Evolutionary conservation across 2,888 invertebrate species (phyloP).

Genomic region (Ctenicera cuprea): DNA sequence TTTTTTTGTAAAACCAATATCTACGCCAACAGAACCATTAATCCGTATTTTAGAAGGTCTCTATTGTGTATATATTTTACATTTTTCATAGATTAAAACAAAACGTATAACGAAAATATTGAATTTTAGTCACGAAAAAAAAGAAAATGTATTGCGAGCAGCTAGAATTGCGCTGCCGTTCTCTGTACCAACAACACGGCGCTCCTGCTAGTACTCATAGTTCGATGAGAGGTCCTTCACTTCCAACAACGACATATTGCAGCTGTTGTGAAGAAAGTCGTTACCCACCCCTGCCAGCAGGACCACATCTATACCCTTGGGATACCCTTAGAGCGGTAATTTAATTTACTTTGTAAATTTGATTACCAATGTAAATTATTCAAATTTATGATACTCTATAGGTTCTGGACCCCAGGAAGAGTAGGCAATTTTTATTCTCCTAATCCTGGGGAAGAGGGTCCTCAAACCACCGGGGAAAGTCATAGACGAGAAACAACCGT

Average conservation of each 20-base stretch:
- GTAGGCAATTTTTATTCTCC: slow-evolving; percentile 90
- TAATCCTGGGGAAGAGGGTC: slow-evolving; percentile 81
- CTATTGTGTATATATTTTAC: too few species aligned
- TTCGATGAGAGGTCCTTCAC: slow-evolving; percentile 71
- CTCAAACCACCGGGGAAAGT: slow-evolving; percentile 61
- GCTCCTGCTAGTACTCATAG: slow-evolving; percentile 68
- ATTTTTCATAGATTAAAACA: too few species aligned
- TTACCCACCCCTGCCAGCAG: slow-evolving; percentile 75
- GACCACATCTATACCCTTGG: slow-evolving; percentile 77
- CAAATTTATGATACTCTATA: slow-evolving; percentile 54
- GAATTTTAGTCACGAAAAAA: slow-evolving; percentile 87
- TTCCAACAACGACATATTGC: slow-evolving; percentile 74
- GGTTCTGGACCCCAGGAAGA: slow-evolving; percentile 78
- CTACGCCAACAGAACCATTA: too few species aligned
- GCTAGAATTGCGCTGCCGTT: slow-evolving; percentile 88
- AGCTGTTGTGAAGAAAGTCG: slow-evolving; percentile 85
- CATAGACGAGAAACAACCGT: slow-evolving; percentile 66
- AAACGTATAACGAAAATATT: too few species aligned
- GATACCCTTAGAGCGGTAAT: slow-evolving; percentile 72
- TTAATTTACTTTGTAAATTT: too few species aligned
- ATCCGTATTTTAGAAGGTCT: too few species aligned
- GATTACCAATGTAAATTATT: too few species aligned
- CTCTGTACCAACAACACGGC: slow-evolving; percentile 80
- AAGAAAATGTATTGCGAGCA: slow-evolving; percentile 98
- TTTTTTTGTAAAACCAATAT: too few species aligned